A percentile compares a stretch with the other conserved stretches of the same genome.
phyloP scores from a whole-genome alignment of 2,113 vertebrate genomes.

The Leucopternis melanops region DNA sequence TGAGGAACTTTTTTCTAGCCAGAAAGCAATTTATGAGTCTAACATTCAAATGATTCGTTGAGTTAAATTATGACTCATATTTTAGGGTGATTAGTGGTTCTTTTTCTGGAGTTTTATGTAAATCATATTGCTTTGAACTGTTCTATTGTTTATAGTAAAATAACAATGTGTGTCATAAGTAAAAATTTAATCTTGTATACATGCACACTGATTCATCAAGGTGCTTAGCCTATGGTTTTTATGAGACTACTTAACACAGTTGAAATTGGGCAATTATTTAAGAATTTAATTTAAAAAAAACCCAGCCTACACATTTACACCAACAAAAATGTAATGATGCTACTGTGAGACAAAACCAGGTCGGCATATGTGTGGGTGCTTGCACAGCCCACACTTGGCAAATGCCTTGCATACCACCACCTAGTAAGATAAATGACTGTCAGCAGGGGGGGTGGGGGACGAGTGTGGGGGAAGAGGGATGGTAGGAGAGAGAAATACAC shows the following conservation, averaged over 20 bases:
- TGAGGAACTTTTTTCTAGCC: background rate
- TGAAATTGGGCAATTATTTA: background rate
- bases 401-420: background rate
- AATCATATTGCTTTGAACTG: background rate
- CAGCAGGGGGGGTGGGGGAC: too few species aligned
- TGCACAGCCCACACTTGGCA: background rate
- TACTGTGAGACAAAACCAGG: background rate
- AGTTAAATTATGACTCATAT: background rate
- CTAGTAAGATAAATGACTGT: background rate
- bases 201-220: background rate
- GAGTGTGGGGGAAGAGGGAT: too few species aligned
- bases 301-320: background rate
- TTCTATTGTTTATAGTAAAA: background rate
- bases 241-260: background rate
- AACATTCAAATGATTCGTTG: background rate
- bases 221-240: background rate
- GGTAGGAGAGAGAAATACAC: background rate
- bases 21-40: background rate
- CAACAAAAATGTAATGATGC: background rate
- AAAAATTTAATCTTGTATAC: background rate
- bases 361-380: background rate
- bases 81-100: background rate
- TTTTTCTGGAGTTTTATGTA: background rate
- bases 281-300: background rate
- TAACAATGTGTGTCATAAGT: background rate